Conservation (phyloP, 2,888 invertebrate species). For the Mechanitis messenoides region DNA sequence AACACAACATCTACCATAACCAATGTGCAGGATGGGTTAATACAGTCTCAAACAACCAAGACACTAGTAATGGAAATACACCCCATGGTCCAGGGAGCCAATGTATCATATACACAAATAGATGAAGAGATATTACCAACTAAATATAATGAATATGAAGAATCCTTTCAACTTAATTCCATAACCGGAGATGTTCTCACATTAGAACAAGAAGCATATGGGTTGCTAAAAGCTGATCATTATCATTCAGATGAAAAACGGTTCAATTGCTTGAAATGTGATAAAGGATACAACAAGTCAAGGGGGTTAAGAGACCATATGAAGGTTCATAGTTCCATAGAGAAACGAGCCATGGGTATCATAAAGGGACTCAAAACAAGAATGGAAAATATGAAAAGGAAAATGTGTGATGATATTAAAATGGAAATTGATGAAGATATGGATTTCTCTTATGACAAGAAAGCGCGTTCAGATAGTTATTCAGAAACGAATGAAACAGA, state of each 20-base stretch:
- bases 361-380: constrained; percentile 47
- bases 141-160: constrained; percentile 37
- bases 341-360: constrained; percentile 48
- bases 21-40: constrained; percentile 49
- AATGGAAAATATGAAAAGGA: constrained; percentile 41
- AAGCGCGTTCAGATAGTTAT: constrained; percentile 29
- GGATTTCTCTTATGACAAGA: constrained; percentile 17
- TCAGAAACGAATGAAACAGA: constrained; percentile 18
- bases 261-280: constrained; percentile 41
- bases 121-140: constrained; percentile 60
- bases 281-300: constrained; percentile 43
- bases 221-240: constrained; percentile 47
- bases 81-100: constrained; percentile 39
- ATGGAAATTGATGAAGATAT: constrained; percentile 25
- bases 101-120: constrained; percentile 36
- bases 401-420: constrained; percentile 28
- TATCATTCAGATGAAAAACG: constrained; percentile 12
- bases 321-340: constrained; percentile 53
- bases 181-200: constrained; percentile 63
- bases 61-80: constrained; percentile 63
- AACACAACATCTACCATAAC: constrained; percentile 60
- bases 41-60: constrained; percentile 56
- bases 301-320: constrained; percentile 44
- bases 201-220: constrained; percentile 63
- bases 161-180: constrained; percentile 62